Conservation (phyloP, 2,797 vertebrate species). For the Gambelia wislizenii region DNA sequence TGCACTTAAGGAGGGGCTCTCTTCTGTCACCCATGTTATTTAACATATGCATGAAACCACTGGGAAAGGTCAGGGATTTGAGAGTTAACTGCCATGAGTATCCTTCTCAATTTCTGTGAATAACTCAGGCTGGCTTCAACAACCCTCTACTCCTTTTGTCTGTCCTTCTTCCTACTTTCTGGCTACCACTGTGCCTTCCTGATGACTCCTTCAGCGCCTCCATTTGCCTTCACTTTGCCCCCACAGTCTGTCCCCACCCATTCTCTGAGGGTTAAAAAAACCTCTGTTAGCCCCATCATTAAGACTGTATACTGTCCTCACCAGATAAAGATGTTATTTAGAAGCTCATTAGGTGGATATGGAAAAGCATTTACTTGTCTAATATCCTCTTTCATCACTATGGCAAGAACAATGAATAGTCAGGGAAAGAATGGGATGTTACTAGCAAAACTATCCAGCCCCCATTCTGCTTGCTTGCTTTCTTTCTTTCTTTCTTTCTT, state of each 20-base stretch:
- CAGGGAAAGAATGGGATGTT: conserved; percentile 27
- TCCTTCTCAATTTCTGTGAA: background rate
- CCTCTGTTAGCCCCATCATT: background rate
- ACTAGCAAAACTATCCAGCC: background rate
- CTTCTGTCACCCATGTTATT: no score
- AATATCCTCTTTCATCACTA: conserved; percentile 73
- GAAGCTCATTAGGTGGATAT: conserved; percentile 68
- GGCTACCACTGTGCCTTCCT: background rate
- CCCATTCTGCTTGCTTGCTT: background rate
- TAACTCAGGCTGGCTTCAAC: background rate
- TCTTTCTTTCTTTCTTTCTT: background rate
- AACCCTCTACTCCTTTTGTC: background rate
- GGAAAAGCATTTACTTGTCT: conserved; percentile 65
- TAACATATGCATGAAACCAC: no score
- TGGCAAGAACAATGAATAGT: conserved; percentile 47
- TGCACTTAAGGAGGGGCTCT: no score
- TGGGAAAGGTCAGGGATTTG: no score
- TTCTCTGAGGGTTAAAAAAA: conserved; percentile 4
- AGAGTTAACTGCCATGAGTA: no score
- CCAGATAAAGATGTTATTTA: conserved; percentile 73
- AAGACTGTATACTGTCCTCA: conserved; percentile 57
- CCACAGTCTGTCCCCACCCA: background rate
- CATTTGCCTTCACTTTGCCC: background rate
- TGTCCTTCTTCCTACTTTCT: background rate
- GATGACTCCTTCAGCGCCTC: background rate